Base-by-base conservation (phyloP, 1,140 invertebrate species). In the Gryon sp. region DNA sequence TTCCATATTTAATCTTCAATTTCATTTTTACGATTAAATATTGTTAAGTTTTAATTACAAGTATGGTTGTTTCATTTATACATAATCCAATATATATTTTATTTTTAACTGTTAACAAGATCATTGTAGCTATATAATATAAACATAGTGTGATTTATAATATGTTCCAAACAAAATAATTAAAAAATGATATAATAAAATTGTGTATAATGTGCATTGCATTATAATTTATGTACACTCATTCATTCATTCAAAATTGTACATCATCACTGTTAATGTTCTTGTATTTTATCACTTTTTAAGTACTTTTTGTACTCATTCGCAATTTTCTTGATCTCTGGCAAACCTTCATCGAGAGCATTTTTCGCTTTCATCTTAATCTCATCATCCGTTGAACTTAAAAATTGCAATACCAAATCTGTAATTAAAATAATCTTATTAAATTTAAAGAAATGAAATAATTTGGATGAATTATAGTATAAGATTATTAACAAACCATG, bases 401-500 rank as follows among this genome's bases (percentile, higher is more conserved):
- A 83, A 20, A 91, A 83, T 83, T 92, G 90, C n/a, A 94, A 84
- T 0, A 94, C 92, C 53, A 89, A 82, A 85, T 90, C 89, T 90
- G 72, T 60, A 87, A 87, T n/a, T n/a, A n/a, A n/a, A n/a, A n/a
- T n/a, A n/a, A n/a, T n/a, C n/a, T n/a, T n/a, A n/a, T n/a, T n/a
- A n/a, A n/a, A n/a, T n/a, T n/a, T n/a, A n/a, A n/a, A n/a, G n/a
- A n/a, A n/a, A n/a, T n/a, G n/a, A n/a, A n/a, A 41, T 57, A 63
- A 60, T 50, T 53, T 46, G 45, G 55, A 41, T 52, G 41, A 65
- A 36, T 11, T 43, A 1, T 45, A 15, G 14, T 32, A 48, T 69
- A 22, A 9, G 24, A 43, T 30, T 46, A 81, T 69, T 82, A 86
- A 97, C 95, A 43, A 34, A 73, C 68, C 95, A 90, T 98, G 94